These are phyloP conservation scores for Epinephelus malabaricus DNA, from an alignment of 2,797 vertebrate species.

Conservation along the genomic window DNA sequence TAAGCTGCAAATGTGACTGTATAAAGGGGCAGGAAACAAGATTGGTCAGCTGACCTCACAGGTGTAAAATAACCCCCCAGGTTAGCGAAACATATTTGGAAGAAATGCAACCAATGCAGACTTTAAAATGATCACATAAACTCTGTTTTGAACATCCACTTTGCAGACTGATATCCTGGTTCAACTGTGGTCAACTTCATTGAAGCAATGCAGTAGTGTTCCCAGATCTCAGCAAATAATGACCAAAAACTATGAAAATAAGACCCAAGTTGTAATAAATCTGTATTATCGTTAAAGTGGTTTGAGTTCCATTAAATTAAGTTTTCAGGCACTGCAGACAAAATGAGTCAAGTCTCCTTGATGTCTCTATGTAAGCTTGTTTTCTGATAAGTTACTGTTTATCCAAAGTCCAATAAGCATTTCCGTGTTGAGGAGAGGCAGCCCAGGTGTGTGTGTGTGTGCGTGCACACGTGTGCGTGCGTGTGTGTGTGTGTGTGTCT, in stretches of 20 bases:
- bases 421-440: background rate
- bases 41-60: background rate
- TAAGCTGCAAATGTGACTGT: background rate
- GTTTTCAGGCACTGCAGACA: background rate
- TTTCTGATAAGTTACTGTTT: constrained; percentile 49
- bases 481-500: constrained; percentile 22
- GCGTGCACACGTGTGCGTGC: background rate
- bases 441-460: constrained; percentile 17
- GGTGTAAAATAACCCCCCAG: background rate
- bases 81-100: background rate
- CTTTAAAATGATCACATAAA: background rate
- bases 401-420: constrained; percentile 30
- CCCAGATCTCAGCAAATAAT: constrained; percentile 1
- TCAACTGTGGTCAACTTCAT: constrained; percentile 5
- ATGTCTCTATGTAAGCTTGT: constrained; percentile 7
- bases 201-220: background rate
- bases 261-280: background rate
- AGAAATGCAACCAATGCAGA: background rate
- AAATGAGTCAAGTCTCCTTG: constrained; percentile 7
- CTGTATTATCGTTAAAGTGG: too few species aligned
- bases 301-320: background rate
- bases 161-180: constrained; percentile 3
- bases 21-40: background rate
- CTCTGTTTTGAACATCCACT: background rate
- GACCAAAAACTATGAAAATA: background rate